Base-by-base conservation (phyloP, 2,113 vertebrate species). In the Haliaeetus leucogaster region DNA sequence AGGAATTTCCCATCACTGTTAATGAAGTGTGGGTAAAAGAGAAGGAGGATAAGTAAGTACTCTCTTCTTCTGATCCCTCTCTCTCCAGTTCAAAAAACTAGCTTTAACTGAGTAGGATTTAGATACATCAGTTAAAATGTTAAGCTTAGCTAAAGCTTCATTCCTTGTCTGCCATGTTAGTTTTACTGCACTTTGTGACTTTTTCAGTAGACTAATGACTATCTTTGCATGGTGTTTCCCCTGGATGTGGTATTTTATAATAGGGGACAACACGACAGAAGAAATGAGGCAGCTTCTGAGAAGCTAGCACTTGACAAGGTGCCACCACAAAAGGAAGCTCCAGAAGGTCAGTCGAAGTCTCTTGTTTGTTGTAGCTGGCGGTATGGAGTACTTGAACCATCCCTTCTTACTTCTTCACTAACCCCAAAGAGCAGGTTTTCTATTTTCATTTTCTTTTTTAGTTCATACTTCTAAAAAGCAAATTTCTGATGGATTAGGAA, bases 1-100 rank as follows among this genome's bases (percentile, higher is more conserved):
- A 95, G 20, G 89, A 87, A 50, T 89, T 95, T 74, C 97, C 98
- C 14, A 48, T 88, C 76, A 79, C 59, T 62, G 95, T 98, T 81
- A 91, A 98, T 71, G 97, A 98, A 72, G 99, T 98, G 8, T 99
- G 99, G 99, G 97, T 98, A 68, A 96, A 97, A 92, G 97, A 98
- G 68, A 93, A 52, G 65, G 98, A 97, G 96, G 81, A 91, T 38
- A 62, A 8, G 98, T 98, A 95, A 91, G 98, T 97, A 59, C 18
- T 43, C 10, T 80, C 19, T 27, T 80, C 17, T 30, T 48, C 63
- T 52, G 32, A 53, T 15, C 20, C 15, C 21, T 27, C 21, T n/a
- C 36, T 43, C 26, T 95, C 34, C 63, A 52, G 11, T 70, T 86
- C 47, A 82, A 56, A 52, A n/a, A 83, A 18, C 9, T 55, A 67